Conservation (phyloP, 2,113 vertebrate genomes). For the Tetrao urogallus region DNA sequence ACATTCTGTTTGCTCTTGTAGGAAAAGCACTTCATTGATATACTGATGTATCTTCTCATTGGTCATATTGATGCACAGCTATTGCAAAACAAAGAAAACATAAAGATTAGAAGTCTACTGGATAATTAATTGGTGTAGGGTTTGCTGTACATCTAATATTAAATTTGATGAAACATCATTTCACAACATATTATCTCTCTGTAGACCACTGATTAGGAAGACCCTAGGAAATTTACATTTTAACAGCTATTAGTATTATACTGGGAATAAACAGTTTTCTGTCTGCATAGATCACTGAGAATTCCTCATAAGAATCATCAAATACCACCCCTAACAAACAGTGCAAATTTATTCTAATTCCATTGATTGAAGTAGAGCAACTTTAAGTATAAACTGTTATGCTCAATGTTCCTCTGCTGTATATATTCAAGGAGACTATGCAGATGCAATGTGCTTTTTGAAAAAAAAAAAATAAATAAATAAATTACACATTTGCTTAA, state of each 20-base stretch:
- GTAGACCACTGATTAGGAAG: background rate
- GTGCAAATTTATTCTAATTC: background rate
- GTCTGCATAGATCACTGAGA: background rate
- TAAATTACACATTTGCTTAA: background rate
- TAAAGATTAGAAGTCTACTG: conserved; percentile 40
- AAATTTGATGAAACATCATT: conserved; percentile 9
- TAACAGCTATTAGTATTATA: background rate
- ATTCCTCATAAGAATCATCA: background rate
- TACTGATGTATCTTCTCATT: conserved; percentile 93
- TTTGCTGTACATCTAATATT: background rate
- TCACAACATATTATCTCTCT: background rate
- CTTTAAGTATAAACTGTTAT: background rate
- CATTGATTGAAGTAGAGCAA: background rate
- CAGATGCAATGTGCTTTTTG: background rate
- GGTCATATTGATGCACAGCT: conserved; percentile 98
- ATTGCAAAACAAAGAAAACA: conserved; percentile 15
- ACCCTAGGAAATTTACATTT: conserved; percentile 3
- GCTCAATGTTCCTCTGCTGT: background rate
- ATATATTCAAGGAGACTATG: background rate
- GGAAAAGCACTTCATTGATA: conserved; percentile 90
- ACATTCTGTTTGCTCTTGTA: conserved; percentile 92
- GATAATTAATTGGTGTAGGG: background rate
- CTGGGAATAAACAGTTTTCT: background rate
- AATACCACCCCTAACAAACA: background rate
- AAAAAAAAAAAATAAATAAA: background rate